Evolutionary conservation across 2,888 invertebrate genomes (phyloP), one percentile per base, ranked within the genome.

Genomic region (Oscheius myriophilus): DNA sequence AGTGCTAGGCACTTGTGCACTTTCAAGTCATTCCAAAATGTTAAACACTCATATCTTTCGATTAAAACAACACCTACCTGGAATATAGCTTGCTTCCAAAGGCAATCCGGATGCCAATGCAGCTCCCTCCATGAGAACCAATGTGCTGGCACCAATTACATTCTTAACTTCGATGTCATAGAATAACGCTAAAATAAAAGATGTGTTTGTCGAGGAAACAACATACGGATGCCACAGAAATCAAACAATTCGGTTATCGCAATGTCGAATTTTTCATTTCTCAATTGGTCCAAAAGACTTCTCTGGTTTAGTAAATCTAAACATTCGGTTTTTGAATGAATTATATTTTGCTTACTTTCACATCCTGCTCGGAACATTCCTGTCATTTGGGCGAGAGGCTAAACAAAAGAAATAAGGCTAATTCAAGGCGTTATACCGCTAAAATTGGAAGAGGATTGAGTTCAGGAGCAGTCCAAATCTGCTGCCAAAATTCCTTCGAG

Each of bases 211-310:
- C n/a, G n/a, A n/a, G n/a, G n/a, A n/a, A n/a, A n/a, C 11, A 45
- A 21, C 61, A 52, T 42, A 67, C 67, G 61, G 25, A 67, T 52
- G 0, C 42, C 67, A 25, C 42, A 26, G 52, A 61, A 67, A 42
- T 67, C 67, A 23, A 67, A 67, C 16, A 67, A 33, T 39, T 67
- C 67, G 18, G 59, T 67, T 16, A 67, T 67, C 26, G 61, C 67
- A 14, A 67, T 26, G 25, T 67, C 67, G 23, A 61, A 67, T n/a
- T 59, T 67, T 21, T 65, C 65, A 21, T 65, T 54, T 46, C 21
- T 54, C 55, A 65, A 25, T 43, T 55, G 43, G 18, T 65, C 42
- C 26, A 65, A 18, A 4, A 65, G 55, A 6, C 55, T 45, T 26
- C 33, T 21, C 43, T 65, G 65, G 7, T 43, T 46, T 12, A 65